Evolutionary conservation across 2,113 vertebrate genomes (phyloP), one percentile per base, ranked within the genome.

Genomic region (Recurvirostra avosetta): DNA sequence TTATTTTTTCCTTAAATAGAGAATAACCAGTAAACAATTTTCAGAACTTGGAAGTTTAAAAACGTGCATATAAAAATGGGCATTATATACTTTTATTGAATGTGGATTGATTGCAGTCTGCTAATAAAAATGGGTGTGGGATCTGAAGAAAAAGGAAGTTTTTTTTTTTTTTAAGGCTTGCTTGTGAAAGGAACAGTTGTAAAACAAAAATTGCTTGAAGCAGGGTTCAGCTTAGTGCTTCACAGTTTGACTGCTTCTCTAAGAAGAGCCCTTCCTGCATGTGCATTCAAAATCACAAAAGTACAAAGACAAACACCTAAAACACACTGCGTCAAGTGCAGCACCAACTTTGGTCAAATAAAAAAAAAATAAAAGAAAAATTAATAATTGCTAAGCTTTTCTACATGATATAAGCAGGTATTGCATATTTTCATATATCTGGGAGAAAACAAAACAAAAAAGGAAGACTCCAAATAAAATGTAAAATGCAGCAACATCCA

Each of bases 401-500:
- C 98, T 98, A 99, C 97, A 98, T 98, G 98, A 99, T 99, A 99
- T 99, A 99, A 99, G 99, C 98, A 99, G 98, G 98, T 99, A 99
- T 99, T 99, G 99, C 99, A 99, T 99, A 99, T 99, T 98, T 98
- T 99, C 99, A 99, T 98, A 98, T 98, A 98, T 98, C 98, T 98
- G 98, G 98, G 98, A 97, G 98, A 97, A 95, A 96, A 97, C 94
- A 91, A 98, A 96, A 98, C 97, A 97, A 94, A 91, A 94, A 98
- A 98, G 98, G 98, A 98, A 98, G 98, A 99, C 98, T 98, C 98
- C 98, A 98, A 98, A 98, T 98, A 98, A 98, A 98, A 98, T 97
- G 98, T 98, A 99, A 98, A 98, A 98, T 97, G 97, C 98, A 99
- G 98, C 98, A 98, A 99, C 98, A 98, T 98, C 98, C 97, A 98